Conservation (phyloP, 2,113 vertebrate genomes). For the Hucho hucho region DNA sequence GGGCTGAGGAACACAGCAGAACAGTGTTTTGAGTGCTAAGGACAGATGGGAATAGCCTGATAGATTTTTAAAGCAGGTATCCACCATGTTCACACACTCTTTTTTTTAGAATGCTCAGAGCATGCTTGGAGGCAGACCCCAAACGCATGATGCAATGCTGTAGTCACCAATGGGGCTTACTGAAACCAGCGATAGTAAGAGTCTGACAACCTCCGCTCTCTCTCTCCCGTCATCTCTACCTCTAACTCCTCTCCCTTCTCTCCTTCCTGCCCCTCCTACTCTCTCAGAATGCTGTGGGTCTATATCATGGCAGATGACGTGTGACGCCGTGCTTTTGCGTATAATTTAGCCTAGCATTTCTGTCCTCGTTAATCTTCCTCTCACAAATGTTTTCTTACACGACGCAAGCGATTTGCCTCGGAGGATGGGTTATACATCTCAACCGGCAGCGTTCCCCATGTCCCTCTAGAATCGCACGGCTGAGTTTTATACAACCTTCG, state of each 20-base stretch:
- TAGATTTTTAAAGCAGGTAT: conserved; percentile 39
- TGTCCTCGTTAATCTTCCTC: conserved; percentile 50
- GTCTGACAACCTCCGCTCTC: neutral
- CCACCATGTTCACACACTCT: conserved; percentile 46
- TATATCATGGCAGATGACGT: conserved; percentile 30
- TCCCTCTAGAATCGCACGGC: neutral
- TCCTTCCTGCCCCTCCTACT: neutral
- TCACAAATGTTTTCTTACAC: conserved; percentile 31
- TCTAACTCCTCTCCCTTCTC: neutral
- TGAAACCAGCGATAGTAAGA: neutral
- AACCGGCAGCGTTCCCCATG: conserved; percentile 25
- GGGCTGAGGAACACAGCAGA: conserved; percentile 21
- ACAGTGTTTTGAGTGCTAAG: conserved; percentile 27
- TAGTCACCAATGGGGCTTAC: neutral
- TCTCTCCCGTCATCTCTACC: no score
- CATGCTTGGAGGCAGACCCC: conserved; percentile 55
- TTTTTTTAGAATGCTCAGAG: conserved; percentile 44
- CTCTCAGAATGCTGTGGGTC: conserved; percentile 13
- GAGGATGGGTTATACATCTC: conserved; percentile 39
- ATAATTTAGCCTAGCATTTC: conserved; percentile 50
- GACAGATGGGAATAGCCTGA: conserved; percentile 45
- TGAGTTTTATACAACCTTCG: conserved; percentile 27
- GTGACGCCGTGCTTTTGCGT: conserved; percentile 38
- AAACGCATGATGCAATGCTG: no score
- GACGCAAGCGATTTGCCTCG: conserved; percentile 43